These are phyloP conservation scores for Cephalophus harveyi DNA, from an alignment of 2,113 vertebrate genomes.

Conservation along the genomic window DNA sequence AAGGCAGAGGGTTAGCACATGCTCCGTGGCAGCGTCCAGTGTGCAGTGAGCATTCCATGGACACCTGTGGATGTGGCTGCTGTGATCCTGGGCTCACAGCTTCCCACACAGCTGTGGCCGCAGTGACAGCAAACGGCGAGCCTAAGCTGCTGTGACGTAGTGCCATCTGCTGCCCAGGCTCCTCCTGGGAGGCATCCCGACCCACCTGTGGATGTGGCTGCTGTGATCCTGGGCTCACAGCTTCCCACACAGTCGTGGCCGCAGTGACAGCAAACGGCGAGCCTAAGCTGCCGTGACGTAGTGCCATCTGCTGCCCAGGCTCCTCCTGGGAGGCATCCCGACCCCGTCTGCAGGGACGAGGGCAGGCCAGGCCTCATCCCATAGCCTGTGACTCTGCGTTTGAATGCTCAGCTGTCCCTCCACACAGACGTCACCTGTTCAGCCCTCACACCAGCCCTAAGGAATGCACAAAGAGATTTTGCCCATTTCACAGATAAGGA, in stretches of 20 bases:
- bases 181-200: background rate
- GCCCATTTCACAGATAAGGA: background rate
- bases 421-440: fast-evolving
- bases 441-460: too few relatives aligned
- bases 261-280: fast-evolving
- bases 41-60: fast-evolving
- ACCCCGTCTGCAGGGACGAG: background rate
- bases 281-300: fast-evolving
- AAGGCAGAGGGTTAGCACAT: background rate
- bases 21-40: fast-evolving
- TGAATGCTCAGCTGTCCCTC: background rate
- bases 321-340: fast-evolving
- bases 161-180: background rate
- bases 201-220: fast-evolving
- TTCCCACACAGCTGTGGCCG: background rate
- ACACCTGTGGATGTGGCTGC: fast-evolving
- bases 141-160: fast-evolving
- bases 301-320: background rate
- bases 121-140: fast-evolving
- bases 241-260: fast-evolving
- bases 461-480: background rate
- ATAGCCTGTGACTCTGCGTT: background rate
- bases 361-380: background rate
- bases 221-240: fast-evolving
- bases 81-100: fast-evolving